Conservation (phyloP, 2,888 invertebrate species). For the Yponomeuta malinellus region DNA sequence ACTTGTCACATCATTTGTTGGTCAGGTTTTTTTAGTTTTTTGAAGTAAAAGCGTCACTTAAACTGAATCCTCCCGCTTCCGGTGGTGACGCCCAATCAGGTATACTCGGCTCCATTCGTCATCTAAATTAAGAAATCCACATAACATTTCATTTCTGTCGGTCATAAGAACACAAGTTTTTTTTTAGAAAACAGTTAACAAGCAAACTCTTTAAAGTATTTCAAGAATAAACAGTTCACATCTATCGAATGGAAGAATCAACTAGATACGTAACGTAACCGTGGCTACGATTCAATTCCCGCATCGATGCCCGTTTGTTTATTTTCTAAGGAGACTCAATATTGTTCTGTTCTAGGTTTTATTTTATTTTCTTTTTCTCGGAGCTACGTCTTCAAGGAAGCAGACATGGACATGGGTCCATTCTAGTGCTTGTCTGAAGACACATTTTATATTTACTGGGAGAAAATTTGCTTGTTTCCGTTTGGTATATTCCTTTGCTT, state of each 20-base stretch:
- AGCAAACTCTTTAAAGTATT: not conserved
- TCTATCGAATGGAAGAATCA: not conserved
- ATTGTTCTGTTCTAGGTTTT: not conserved
- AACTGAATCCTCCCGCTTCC: too few species aligned
- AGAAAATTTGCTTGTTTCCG: not conserved
- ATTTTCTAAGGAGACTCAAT: conserved; percentile 3
- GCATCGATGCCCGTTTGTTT: conserved; percentile 1
- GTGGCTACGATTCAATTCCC: conserved; percentile 2
- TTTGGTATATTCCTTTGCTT: not conserved
- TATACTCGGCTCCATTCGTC: too few species aligned
- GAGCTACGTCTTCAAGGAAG: not conserved
- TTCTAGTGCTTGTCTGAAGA: not conserved
- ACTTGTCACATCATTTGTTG: too few species aligned
- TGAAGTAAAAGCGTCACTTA: too few species aligned
- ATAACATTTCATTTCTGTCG: too few species aligned
- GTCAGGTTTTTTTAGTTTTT: too few species aligned
- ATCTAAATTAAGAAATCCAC: too few species aligned
- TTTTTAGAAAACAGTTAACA: too few species aligned
- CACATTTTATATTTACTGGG: conserved; percentile 1
- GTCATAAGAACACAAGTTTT: too few species aligned
- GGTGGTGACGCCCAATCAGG: too few species aligned
- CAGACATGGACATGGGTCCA: not conserved
- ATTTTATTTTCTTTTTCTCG: conserved; percentile 2
- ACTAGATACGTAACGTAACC: not conserved
- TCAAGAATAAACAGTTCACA: not conserved